phyloP scores from a whole-genome alignment of 2,888 invertebrate species.

The Thera britannica region DNA sequence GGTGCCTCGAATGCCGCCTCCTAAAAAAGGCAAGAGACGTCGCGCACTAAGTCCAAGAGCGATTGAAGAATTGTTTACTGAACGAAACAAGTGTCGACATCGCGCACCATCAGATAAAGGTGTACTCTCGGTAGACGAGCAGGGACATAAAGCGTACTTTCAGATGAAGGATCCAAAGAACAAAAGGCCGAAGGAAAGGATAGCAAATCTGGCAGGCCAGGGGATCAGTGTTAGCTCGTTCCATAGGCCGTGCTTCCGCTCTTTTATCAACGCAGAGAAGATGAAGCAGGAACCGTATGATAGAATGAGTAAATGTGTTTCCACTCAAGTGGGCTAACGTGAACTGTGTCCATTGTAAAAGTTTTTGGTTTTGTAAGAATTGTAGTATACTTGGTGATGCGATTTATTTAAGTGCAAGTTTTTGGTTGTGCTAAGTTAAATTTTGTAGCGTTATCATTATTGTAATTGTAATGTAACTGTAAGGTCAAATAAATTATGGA shows the following conservation, averaged over 20 bases:
- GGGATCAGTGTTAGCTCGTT: conserved; percentile 75
- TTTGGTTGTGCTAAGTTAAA: conserved; percentile 70
- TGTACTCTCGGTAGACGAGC: conserved; percentile 61
- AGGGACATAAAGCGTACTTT: conserved; percentile 70
- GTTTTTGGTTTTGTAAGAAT: conserved; percentile 51
- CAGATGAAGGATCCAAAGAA: conserved; percentile 55
- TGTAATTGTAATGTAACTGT: conserved; percentile 26
- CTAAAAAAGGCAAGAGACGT: conserved; percentile 41
- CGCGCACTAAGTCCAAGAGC: conserved; percentile 16
- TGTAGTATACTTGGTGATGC: conserved; percentile 43
- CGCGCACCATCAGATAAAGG: conserved; percentile 67
- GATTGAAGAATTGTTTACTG: conserved; percentile 36
- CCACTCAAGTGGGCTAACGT: conserved; percentile 17
- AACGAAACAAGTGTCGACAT: conserved; percentile 64
- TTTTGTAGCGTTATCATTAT: conserved; percentile 60
- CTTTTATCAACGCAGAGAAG: conserved; percentile 66
- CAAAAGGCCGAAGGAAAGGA: conserved; percentile 59
- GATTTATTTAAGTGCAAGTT: conserved; percentile 52
- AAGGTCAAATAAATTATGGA: conserved; percentile 47
- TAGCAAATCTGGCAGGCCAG: conserved; percentile 53
- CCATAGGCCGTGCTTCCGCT: conserved; percentile 73
- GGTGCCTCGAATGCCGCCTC: conserved; percentile 50
- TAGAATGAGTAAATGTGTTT: conserved; percentile 30
- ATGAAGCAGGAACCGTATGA: conserved; percentile 62
- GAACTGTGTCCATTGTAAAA: conserved; percentile 41